Base-by-base conservation (phyloP, 2,797 vertebrate genomes). In the Poeciliopsis infans region DNA sequence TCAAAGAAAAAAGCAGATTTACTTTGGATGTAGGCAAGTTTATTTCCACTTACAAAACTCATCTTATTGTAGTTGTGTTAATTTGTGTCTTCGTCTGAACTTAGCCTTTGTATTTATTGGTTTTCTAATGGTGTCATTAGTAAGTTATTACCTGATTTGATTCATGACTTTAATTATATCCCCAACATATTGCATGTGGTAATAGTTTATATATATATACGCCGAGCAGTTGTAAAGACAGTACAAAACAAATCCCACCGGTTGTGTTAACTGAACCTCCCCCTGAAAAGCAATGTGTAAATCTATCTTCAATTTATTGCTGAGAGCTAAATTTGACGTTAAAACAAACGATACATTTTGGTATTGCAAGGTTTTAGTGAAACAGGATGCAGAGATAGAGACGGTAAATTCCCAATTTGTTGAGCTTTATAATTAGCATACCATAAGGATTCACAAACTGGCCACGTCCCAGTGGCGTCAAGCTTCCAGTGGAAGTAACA, bases 121-220 rank as follows among this genome's bases (percentile, higher is more conserved):
- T 85, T 86, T 84, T 77, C 68, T 76, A 83, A 82, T 81, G 68
- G 66, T 31, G 77, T 66, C 53, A 82, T 88, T 89, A 85, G 73
- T 16, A 73, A 70, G 55, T 79, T 75, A 84, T 89, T 85, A 83
- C 69, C 55, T 74, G 6, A 43, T 87, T 79, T 84, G 72, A 82
- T 83, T 31, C 75, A 82, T 47, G 12, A 49, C 66, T 90, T 86
- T 85, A 84, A 88, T 91, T 86, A 81, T 43, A 73, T 61, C 25
- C 72, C 81, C 33, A 85, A 86, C 80, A 79, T 81, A 84, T 75
- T n/a, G 33, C 16, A 23, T 64, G 8, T 25, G 64, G 18, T 31
- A 64, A n/a, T 74, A 80, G 18, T 23, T 39, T 39, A 41, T 53
- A 6, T 47, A 2, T 59, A 57, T 69, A 20, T 57, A 53, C 25